Evolutionary conservation across 2,797 vertebrate species (phyloP).

Genomic region (Chrosomus eos): DNA sequence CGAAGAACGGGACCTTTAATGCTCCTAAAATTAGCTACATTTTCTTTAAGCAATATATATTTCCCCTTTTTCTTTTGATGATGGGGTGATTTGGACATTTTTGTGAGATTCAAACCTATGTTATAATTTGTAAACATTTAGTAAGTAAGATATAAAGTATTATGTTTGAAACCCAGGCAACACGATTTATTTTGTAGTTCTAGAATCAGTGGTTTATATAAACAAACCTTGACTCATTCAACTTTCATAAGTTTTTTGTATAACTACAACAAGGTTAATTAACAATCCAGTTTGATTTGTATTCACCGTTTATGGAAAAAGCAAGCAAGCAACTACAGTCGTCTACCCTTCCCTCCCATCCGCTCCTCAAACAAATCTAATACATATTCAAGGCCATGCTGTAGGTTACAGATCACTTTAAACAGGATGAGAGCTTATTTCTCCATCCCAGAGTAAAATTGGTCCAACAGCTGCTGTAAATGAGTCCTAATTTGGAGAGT

Average conservation of each 20-base stretch:
- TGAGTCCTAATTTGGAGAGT: slow-evolving; percentile 79
- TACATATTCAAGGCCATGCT: slow-evolving; percentile 57
- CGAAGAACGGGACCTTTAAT: too few species aligned
- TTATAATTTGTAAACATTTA: neutral
- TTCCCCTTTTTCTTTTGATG: neutral
- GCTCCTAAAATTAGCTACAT: neutral
- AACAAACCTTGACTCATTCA: neutral
- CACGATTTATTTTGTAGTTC: neutral
- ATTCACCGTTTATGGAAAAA: neutral
- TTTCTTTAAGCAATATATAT: neutral
- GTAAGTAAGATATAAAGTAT: neutral
- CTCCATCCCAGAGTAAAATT: slow-evolving; percentile 66
- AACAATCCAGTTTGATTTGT: neutral
- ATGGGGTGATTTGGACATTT: neutral
- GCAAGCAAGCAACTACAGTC: slow-evolving; percentile 59
- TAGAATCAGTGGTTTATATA: neutral
- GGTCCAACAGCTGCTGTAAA: slow-evolving; percentile 81
- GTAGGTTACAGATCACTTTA: slow-evolving; percentile 57
- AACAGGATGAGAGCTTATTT: slow-evolving; percentile 53
- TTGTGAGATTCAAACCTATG: neutral
- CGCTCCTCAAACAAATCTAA: slow-evolving; percentile 39
- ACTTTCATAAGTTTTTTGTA: neutral
- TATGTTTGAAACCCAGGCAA: neutral
- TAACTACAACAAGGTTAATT: neutral
- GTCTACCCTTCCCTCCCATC: slow-evolving; percentile 42